Evolutionary conservation across 2,888 invertebrate genomes (phyloP).

Genomic region (Lasioglossum villosulum): DNA sequence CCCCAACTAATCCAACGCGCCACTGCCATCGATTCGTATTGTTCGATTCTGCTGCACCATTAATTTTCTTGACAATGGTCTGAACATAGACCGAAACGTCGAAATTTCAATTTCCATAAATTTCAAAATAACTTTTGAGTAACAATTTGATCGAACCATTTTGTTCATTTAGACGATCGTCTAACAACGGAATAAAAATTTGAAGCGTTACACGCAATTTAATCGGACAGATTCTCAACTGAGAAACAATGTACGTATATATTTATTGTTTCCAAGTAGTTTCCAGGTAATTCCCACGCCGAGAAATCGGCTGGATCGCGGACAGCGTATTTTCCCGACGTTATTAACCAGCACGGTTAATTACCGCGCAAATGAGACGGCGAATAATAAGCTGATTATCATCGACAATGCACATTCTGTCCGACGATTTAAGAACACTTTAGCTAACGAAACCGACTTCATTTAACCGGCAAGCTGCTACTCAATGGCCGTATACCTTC

Average conservation of each 20-base stretch:
- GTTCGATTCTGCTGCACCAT: not conserved
- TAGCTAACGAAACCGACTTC: conserved; percentile 27
- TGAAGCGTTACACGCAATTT: no score
- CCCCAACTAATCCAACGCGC: no score
- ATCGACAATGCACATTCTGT: not conserved
- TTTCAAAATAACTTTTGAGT: no score
- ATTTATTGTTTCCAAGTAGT: not conserved
- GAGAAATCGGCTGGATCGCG: not conserved
- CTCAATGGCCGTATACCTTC: conserved; percentile 22
- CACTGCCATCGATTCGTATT: no score
- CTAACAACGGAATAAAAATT: no score
- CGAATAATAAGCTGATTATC: conserved; percentile 10
- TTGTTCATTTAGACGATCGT: no score
- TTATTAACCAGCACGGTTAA: not conserved
- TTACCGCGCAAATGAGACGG: not conserved
- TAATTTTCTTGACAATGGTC: no score
- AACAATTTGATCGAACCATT: no score
- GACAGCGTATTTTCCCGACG: not conserved
- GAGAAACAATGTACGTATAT: no score
- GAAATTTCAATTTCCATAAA: no score
- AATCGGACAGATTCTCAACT: no score
- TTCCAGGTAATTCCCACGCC: not conserved
- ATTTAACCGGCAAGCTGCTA: conserved; percentile 49
- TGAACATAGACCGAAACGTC: no score
- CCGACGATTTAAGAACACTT: conserved; percentile 22